phyloP scores from a whole-genome alignment of 30 jellyfish, hydroid and myxozoan genomes.

The Hydractinia echinata region DNA sequence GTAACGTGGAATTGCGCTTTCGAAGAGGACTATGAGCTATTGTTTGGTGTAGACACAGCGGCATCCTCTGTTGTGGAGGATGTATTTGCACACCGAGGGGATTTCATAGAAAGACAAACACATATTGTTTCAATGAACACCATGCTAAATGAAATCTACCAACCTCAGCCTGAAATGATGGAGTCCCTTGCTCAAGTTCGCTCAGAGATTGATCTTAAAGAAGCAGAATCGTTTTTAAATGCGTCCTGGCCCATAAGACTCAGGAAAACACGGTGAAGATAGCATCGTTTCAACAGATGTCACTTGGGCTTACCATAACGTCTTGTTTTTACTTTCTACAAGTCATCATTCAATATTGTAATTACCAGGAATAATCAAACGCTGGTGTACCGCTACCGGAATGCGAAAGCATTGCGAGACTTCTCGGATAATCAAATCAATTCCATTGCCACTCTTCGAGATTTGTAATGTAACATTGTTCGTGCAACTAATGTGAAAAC shows the following conservation, averaged over 20 bases:
- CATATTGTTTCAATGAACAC: conserved; percentile 24
- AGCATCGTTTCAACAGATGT: conserved; percentile 6
- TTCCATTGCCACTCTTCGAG: conserved; percentile 21
- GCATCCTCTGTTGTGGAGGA: conserved; percentile 31
- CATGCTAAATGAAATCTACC: conserved; percentile 34
- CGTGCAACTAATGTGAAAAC: conserved; percentile 14
- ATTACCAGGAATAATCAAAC: conserved; percentile 34
- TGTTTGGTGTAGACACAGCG: conserved; percentile 41
- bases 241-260: not conserved
- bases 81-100: conserved; percentile 14
- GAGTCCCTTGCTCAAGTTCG: conserved; percentile 51
- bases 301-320: conserved; percentile 21
- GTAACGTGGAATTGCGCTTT: conserved; percentile 34
- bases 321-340: conserved; percentile 33
- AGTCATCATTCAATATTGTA: conserved; percentile 26
- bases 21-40: conserved; percentile 42
- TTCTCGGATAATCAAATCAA: conserved; percentile 26
- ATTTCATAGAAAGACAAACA: conserved; percentile 31
- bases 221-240: conserved; percentile 15
- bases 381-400: conserved; percentile 41
- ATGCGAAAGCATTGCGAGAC: conserved; percentile 30
- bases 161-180: conserved; percentile 47
- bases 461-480: conserved; percentile 23
- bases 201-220: not conserved
- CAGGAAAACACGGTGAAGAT: conserved; percentile 26